These are phyloP conservation scores for Syrista parreyssii DNA, from an alignment of 2,888 invertebrate species.

Conservation along the genomic window DNA sequence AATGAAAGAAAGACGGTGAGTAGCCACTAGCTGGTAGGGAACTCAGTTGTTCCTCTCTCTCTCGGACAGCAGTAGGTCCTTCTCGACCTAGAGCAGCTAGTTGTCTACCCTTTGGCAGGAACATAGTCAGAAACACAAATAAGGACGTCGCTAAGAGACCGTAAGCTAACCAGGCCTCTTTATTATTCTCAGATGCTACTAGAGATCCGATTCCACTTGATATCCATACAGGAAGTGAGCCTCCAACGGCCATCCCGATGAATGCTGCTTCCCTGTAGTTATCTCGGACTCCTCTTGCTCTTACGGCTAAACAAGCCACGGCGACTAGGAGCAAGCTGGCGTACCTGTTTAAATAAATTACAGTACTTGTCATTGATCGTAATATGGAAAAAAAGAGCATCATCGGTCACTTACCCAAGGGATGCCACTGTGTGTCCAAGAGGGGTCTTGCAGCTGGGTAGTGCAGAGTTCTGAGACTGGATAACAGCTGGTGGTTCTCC, in stretches of 20 bases:
- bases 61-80: conserved; percentile 71
- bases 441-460: conserved; percentile 56
- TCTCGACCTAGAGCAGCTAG: conserved; percentile 93
- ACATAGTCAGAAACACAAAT: conserved; percentile 92
- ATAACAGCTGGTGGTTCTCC: conserved; percentile 77
- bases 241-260: conserved; percentile 88
- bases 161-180: conserved; percentile 90
- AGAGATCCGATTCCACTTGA: conserved; percentile 76
- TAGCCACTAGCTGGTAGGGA: conserved; percentile 85
- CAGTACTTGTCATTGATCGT: not conserved
- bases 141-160: conserved; percentile 88
- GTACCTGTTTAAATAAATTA: conserved; percentile 62
- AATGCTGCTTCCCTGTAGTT: conserved; percentile 94
- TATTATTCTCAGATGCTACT: conserved; percentile 75
- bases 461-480: conserved; percentile 42
- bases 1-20: conserved; percentile 93
- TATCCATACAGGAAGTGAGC: conserved; percentile 89
- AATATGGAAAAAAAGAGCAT: conserved; percentile 33
- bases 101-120: conserved; percentile 92
- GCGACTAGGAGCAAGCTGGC: conserved; percentile 87
- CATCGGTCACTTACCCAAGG: conserved; percentile 49
- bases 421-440: conserved; percentile 61
- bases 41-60: conserved; percentile 85
- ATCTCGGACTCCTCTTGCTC: conserved; percentile 89
- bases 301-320: conserved; percentile 85